phyloP scores from a whole-genome alignment of 2,113 vertebrate species.

The Callopanchax toddi region DNA sequence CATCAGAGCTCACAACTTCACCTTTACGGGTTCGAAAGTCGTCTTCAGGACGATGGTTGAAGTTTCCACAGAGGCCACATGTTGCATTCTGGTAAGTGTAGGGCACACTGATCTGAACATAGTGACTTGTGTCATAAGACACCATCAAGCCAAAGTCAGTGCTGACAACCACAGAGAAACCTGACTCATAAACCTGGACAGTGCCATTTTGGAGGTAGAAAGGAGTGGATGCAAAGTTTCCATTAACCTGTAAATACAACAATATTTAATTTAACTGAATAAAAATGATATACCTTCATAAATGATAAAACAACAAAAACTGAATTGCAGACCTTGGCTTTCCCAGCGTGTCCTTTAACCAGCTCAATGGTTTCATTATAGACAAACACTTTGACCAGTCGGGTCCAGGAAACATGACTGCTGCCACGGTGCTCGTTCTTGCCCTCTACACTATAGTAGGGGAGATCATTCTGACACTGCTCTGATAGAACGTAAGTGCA shows the following conservation, averaged over 20 bases:
- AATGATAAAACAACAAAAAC: not conserved
- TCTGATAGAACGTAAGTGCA: slow-evolving; percentile 68
- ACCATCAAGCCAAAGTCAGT: slow-evolving; percentile 69
- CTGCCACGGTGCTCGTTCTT: slow-evolving; percentile 66
- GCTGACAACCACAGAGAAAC: slow-evolving; percentile 58
- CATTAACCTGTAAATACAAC: slow-evolving; percentile 59
- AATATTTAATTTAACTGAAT: not conserved
- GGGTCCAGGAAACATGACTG: slow-evolving; percentile 54
- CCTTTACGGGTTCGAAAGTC: slow-evolving; percentile 58
- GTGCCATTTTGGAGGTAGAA: slow-evolving; percentile 51
- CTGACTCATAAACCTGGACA: slow-evolving; percentile 51
- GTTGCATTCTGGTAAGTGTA: slow-evolving; percentile 57
- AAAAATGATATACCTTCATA: not conserved
- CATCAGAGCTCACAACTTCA: slow-evolving; percentile 52
- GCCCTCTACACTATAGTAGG: slow-evolving; percentile 61
- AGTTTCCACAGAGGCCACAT: slow-evolving; percentile 72
- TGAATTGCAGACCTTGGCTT: slow-evolving; percentile 55
- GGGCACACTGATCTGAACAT: slow-evolving; percentile 57
- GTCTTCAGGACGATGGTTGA: slow-evolving; percentile 50
- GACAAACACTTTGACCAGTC: slow-evolving; percentile 52
- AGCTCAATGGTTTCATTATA: slow-evolving; percentile 57
- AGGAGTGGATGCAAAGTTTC: slow-evolving; percentile 49
- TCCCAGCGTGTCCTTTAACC: slow-evolving; percentile 32
- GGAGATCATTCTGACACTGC: slow-evolving; percentile 43
- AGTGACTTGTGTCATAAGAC: slow-evolving; percentile 52